Conservation (phyloP, 2,113 vertebrate species). For the Otolemur garnettii region DNA sequence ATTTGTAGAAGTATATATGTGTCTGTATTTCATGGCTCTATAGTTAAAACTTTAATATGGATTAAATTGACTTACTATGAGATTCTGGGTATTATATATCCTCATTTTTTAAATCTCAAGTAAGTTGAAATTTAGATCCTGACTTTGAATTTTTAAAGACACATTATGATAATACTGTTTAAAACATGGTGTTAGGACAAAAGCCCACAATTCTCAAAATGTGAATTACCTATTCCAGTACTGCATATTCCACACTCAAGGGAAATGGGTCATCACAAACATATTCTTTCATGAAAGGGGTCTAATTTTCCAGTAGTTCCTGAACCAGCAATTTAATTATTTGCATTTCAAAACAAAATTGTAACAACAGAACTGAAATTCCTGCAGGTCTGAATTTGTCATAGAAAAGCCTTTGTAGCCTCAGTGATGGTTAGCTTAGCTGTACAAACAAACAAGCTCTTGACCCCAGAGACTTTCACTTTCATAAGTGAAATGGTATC, state of each 20-base stretch:
- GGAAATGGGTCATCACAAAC: slow-evolving; percentile 50
- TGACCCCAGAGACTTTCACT: slow-evolving; percentile 52
- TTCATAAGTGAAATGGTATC: slow-evolving; percentile 55
- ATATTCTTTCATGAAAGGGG: slow-evolving; percentile 16
- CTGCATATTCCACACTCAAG: slow-evolving; percentile 18
- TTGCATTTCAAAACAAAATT: slow-evolving; percentile 76
- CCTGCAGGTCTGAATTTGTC: slow-evolving; percentile 27
- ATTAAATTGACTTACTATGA: background rate
- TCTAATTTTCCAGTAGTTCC: slow-evolving; percentile 62
- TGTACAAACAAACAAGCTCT: slow-evolving; percentile 39
- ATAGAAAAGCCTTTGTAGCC: background rate
- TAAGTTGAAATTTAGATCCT: slow-evolving; percentile 28
- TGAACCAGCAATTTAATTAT: slow-evolving; percentile 67
- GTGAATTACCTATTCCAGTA: background rate
- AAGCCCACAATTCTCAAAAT: background rate
- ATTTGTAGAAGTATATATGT: background rate
- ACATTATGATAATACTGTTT: slow-evolving; percentile 1
- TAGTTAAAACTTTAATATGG: background rate
- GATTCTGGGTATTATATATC: background rate
- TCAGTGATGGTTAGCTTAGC: slow-evolving; percentile 6
- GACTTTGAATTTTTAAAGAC: slow-evolving; percentile 53
- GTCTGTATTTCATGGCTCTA: background rate
- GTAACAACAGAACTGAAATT: slow-evolving; percentile 42
- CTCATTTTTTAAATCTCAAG: background rate
- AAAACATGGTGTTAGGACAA: slow-evolving; percentile 2